Conservation (phyloP, 1,140 invertebrate genomes). For the Trichonephila clavata region DNA sequence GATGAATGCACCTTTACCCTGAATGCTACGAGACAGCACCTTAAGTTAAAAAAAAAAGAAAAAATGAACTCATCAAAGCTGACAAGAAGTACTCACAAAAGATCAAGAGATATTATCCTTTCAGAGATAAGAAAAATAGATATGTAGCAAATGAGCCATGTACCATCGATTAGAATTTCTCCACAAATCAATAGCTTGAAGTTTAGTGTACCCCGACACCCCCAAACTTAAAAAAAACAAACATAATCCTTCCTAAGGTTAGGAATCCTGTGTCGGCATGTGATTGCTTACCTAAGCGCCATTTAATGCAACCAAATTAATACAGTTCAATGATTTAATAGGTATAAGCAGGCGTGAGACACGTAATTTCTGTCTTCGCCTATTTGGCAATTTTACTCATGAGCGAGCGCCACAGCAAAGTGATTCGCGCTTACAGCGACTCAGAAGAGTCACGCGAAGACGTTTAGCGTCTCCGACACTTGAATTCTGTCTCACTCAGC, state of each 20-base stretch:
- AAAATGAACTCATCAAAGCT: neutral
- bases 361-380: constrained; percentile 25
- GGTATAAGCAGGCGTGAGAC: constrained; percentile 1
- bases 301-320: constrained; percentile 19
- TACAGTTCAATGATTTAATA: constrained; percentile 66
- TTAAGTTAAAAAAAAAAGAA: too few species aligned
- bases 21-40: neutral
- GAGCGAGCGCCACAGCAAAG: constrained; percentile 30
- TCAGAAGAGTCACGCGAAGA: constrained; percentile 19
- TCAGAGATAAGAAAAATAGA: neutral
- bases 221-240: neutral
- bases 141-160: neutral
- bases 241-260: neutral
- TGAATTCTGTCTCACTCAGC: neutral
- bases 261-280: constrained; percentile 12
- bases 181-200: constrained; percentile 18
- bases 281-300: neutral
- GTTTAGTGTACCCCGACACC: constrained; percentile 26
- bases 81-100: neutral
- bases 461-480: neutral
- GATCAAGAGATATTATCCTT: constrained; percentile 7
- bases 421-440: constrained; percentile 65
- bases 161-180: neutral
- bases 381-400: constrained; percentile 56
- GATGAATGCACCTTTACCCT: neutral